Conservation (phyloP, 2,113 vertebrate genomes). For the Ibidorhyncha struthersii region DNA sequence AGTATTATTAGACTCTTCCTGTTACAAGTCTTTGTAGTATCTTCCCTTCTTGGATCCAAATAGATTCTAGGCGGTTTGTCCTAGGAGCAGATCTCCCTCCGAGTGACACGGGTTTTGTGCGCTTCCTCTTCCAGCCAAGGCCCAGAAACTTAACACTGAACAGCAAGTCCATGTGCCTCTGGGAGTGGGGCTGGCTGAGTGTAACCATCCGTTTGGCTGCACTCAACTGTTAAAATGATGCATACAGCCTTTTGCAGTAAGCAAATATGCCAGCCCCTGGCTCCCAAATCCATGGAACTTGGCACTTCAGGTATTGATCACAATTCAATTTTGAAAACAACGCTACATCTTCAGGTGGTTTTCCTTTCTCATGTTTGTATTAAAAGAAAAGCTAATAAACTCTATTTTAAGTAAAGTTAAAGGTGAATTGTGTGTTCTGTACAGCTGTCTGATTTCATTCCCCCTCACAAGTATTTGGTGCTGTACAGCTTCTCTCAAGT, state of each 20-base stretch:
- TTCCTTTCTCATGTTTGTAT: constrained; percentile 85
- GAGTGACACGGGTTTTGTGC: constrained; percentile 13
- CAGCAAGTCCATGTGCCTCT: constrained; percentile 1
- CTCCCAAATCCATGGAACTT: constrained; percentile 61
- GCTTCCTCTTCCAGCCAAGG: constrained; percentile 29
- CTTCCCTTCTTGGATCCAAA: constrained; percentile 21
- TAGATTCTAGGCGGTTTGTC: constrained; percentile 46
- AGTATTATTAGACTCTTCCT: constrained; percentile 52
- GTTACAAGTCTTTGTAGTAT: constrained; percentile 39
- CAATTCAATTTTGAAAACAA: constrained; percentile 77
- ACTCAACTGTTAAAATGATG: background rate
- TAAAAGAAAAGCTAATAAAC: constrained; percentile 85
- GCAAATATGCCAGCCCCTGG: constrained; percentile 68
- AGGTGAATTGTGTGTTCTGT: constrained; percentile 59
- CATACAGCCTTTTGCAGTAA: constrained; percentile 31
- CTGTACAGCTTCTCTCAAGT: background rate
- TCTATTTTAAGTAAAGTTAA: constrained; percentile 84
- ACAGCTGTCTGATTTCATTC: background rate
- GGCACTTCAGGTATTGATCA: constrained; percentile 75
- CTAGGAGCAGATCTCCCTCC: constrained; percentile 41
- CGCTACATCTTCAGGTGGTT: constrained; percentile 78
- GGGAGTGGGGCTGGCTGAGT: constrained; percentile 10
- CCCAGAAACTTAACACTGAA: constrained; percentile 16
- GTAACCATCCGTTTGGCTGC: background rate
- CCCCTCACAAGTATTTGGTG: background rate